Evolutionary conservation across 1,140 invertebrate genomes (phyloP).

Genomic region (Nasonia giraulti): DNA sequence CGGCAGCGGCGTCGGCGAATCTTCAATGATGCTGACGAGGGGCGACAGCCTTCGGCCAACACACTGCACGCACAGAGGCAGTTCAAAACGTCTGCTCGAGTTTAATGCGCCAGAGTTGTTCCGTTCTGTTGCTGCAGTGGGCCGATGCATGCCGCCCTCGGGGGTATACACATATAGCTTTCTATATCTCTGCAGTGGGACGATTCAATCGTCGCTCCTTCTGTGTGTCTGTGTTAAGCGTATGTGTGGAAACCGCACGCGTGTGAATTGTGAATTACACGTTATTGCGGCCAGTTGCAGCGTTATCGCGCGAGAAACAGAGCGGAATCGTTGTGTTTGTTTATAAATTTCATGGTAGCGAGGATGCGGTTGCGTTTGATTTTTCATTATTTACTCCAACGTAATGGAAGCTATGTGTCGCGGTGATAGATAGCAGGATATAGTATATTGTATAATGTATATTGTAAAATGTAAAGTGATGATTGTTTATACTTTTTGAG

Average conservation of each 20-base stretch:
- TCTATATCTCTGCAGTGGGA: slow-evolving; percentile 6
- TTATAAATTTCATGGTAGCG: too few relatives aligned
- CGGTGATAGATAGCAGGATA: too few relatives aligned
- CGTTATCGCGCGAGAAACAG: background rate
- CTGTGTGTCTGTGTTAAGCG: background rate
- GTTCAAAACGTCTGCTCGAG: slow-evolving; percentile 71
- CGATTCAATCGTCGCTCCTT: background rate
- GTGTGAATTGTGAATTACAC: slow-evolving; percentile 19
- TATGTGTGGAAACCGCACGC: slow-evolving; percentile 20
- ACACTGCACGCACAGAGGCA: slow-evolving; percentile 58
- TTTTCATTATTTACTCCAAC: too few relatives aligned
- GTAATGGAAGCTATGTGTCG: too few relatives aligned
- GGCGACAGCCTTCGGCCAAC: slow-evolving; percentile 69
- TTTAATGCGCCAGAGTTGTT: slow-evolving; percentile 69
- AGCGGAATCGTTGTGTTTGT: background rate
- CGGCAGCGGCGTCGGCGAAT: slow-evolving; percentile 52
- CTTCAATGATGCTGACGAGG: slow-evolving; percentile 67
- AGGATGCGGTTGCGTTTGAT: too few relatives aligned
- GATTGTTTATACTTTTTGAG: too few relatives aligned
- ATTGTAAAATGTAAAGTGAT: too few relatives aligned
- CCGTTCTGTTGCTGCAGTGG: slow-evolving; percentile 20
- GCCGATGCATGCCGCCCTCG: slow-evolving; percentile 53
- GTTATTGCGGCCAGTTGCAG: background rate
- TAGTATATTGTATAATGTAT: too few relatives aligned
- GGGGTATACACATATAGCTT: slow-evolving; percentile 31